Percentiles rank a stretch among this genome's conserved stretches.
Conservation (phyloP, 2,888 invertebrate species). For the Chalcis sispes region DNA sequence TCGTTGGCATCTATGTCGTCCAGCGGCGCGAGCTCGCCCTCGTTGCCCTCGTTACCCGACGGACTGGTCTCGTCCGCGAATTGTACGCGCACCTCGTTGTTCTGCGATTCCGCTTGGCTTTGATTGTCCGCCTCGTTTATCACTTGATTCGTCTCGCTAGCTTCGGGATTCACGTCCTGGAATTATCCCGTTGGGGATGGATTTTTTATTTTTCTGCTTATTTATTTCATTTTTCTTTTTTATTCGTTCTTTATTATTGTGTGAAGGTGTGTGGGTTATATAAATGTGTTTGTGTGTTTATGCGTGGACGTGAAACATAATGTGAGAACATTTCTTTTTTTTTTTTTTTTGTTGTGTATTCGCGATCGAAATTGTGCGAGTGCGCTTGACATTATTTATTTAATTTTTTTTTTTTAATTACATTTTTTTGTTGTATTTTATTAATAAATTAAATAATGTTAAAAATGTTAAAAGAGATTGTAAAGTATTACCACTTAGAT, state of each 20-base stretch:
- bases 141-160: conserved; percentile 72
- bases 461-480: too few relatives aligned
- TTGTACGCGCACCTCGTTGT: conserved; percentile 81
- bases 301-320: too few relatives aligned
- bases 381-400: conserved; percentile 6
- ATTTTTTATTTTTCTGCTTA: conserved; percentile 1
- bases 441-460: too few relatives aligned
- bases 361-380: neutral
- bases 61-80: conserved; percentile 75
- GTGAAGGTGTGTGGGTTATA: too few relatives aligned
- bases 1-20: conserved; percentile 85
- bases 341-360: neutral
- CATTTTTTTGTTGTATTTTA: too few relatives aligned
- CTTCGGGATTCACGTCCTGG: conserved; percentile 72
- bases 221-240: too few relatives aligned
- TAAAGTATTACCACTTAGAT: too few relatives aligned
- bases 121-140: conserved; percentile 66
- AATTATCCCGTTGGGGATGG: conserved; percentile 5
- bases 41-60: conserved; percentile 79
- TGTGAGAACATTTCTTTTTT: neutral
- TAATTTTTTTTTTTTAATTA: too few relatives aligned
- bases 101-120: conserved; percentile 80
- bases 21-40: conserved; percentile 83
- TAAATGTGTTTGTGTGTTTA: too few relatives aligned
- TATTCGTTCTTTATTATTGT: neutral